Base-by-base conservation (phyloP, 1,140 invertebrate genomes). In the Sycobia sp. region DNA sequence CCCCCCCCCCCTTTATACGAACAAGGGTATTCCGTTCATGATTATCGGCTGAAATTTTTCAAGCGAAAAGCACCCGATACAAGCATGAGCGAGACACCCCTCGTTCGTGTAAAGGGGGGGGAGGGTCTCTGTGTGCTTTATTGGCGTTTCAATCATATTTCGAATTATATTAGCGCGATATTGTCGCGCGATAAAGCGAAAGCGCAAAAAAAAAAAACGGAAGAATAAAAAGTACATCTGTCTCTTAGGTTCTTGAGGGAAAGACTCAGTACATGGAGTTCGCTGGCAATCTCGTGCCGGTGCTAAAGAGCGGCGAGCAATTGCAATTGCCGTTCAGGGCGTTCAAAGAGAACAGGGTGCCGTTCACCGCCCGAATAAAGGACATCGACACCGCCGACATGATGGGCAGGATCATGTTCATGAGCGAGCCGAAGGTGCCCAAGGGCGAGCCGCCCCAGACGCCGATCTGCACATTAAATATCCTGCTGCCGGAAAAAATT, bases 261-360 rank as follows among this genome's bases (percentile, higher is more conserved):
- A 93, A 94, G 79, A 87, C 90, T 44, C 89, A 97, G 69, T 97
- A 88, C 80, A 86, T 98, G 71, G 96, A 98, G 81, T 97, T 97
- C 85, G 92, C 91, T 69, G 96, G 96, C n/a, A 98, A 98, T 82
- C 83, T 98, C 32, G 87, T 96, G 23, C 95, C 96, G 14, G 91
- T 98, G 44, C 90, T 94, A 56, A 97, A 97, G 79, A 94, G 93
- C 39, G 94, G 94, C 23, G 94, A 96, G 71, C 96, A 97, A 76
- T 86, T 96, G 22, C 88, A 87, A 69, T 82, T 96, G 39, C 88
- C 87, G 64, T 95, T 96, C 77, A 86, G 90, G 81, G 93, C 94
- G 10, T 98, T 98, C 85, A 91, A 92, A 78, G 96, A 98, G 79
- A 98, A 98, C 82, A 85, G 96, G 60, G 87, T 97, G 36, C 93